Evolutionary conservation across 2,888 invertebrate genomes (phyloP), one percentile per base, ranked within the genome.

Genomic region (Stictocephala bisonia): DNA sequence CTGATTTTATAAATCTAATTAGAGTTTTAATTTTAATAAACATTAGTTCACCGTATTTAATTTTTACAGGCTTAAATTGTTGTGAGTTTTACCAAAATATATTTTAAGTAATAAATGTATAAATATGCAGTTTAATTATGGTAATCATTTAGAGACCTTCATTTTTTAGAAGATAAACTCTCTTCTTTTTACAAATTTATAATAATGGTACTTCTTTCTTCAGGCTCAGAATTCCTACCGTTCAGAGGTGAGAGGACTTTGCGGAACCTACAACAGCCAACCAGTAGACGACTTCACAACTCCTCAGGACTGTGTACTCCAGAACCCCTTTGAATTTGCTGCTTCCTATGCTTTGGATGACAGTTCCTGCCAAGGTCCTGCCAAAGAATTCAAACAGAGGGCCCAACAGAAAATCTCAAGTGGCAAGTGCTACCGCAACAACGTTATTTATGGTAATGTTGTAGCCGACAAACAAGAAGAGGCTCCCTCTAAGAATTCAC

Each of bases 191-290:
- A 9, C 11, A 31, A 6, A 6, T 31, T 31, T 31, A 31, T 31
- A 31, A 31, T 31, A 9, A 31, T 31, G 35, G 11, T 31, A 6
- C 35, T 9, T 9, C 6, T 6, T 44, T 48, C 76, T 75, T 7
- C 76, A 82, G 81, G 81, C 80, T 78, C 71, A 81, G 71, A 81
- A 83, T 35, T 81, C 85, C 35, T 87, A 88, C 83, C 87, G 88
- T 35, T 86, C 86, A 75, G 84, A 86, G 51, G 84, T 88, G 27
- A 85, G 87, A 73, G 92, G 92, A 74, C 85, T 92, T 44, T 92
- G 91, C 80, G 92, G 92, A 11, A 86, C 86, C 78, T 89, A 87
- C 86, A 88, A 86, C 76, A 87, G 88, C 11, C 87, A 90, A 48
- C 78, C 83, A n/a, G 82, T 83, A 50, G 87, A 88, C 73, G 91